phyloP scores from a whole-genome alignment of 1,140 invertebrate genomes.

The Eueides isabella region DNA sequence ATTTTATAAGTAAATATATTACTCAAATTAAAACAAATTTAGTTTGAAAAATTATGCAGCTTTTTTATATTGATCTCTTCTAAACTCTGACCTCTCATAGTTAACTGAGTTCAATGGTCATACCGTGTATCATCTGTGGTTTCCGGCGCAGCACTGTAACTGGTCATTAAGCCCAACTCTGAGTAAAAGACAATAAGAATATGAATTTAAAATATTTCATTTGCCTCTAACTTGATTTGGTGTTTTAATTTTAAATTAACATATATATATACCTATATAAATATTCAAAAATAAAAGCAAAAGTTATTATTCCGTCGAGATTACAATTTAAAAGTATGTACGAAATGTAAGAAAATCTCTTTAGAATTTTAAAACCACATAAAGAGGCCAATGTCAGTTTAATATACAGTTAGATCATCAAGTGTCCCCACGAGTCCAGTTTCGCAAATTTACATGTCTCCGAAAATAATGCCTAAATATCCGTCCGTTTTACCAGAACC shows the following conservation, averaged over 20 bases:
- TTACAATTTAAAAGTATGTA: neutral
- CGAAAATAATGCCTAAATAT: neutral
- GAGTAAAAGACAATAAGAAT: neutral
- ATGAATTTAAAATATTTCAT: neutral
- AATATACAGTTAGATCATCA: constrained; percentile 20
- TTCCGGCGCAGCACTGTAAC: constrained; percentile 4
- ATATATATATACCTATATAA: neutral
- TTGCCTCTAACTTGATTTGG: neutral
- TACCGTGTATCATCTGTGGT: neutral
- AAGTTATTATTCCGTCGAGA: neutral
- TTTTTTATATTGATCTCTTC: constrained; percentile 1
- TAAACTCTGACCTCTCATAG: neutral
- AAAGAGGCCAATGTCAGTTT: constrained; percentile 18
- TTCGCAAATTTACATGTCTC: constrained; percentile 15
- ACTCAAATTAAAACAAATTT: neutral
- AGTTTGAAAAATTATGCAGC: neutral
- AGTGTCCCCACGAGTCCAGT: constrained; percentile 6
- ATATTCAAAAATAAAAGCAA: neutral
- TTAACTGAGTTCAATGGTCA: neutral
- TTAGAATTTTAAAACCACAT: constrained; percentile 8
- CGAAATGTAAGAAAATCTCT: neutral
- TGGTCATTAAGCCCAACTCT: neutral
- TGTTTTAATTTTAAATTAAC: no score
- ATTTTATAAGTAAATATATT: neutral
- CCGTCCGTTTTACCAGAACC: neutral